Conservation (phyloP, 2,888 invertebrate genomes). For the Lithophane leautieri region DNA sequence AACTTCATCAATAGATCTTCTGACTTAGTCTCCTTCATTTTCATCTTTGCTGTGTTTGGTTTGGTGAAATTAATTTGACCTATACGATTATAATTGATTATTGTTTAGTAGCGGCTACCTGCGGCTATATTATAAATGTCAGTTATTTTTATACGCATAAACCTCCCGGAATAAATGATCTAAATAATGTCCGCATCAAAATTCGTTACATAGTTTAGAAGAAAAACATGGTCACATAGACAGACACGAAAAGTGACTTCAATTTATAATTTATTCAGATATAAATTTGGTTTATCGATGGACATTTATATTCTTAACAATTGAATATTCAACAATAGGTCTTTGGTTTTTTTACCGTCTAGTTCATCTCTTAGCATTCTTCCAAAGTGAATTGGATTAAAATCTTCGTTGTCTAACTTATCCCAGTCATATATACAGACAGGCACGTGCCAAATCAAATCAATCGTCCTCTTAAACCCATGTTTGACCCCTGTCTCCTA, state of each 20-base stretch:
- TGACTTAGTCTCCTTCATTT: neutral
- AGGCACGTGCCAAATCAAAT: conserved; percentile 47
- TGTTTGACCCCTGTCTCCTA: conserved; percentile 48
- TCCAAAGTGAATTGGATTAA: conserved; percentile 12
- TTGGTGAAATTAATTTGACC: neutral
- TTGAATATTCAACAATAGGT: no score
- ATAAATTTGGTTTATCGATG: neutral
- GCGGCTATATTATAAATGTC: no score
- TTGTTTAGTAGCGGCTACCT: neutral
- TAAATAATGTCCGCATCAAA: no score
- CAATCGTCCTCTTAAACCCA: conserved; percentile 46
- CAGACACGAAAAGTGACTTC: neutral
- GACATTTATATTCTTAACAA: neutral
- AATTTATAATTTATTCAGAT: neutral
- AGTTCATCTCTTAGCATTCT: neutral
- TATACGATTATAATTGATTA: no score
- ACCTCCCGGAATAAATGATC: no score
- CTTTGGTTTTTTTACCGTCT: neutral
- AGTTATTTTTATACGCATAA: no score
- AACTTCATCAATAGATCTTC: no score
- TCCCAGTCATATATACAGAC: conserved; percentile 5
- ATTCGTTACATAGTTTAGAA: neutral
- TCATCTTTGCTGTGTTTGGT: neutral
- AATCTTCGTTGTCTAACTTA: conserved; percentile 9
- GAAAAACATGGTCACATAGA: neutral